Base-by-base conservation (phyloP, 2,113 vertebrate species). In the Tragulus kanchil region DNA sequence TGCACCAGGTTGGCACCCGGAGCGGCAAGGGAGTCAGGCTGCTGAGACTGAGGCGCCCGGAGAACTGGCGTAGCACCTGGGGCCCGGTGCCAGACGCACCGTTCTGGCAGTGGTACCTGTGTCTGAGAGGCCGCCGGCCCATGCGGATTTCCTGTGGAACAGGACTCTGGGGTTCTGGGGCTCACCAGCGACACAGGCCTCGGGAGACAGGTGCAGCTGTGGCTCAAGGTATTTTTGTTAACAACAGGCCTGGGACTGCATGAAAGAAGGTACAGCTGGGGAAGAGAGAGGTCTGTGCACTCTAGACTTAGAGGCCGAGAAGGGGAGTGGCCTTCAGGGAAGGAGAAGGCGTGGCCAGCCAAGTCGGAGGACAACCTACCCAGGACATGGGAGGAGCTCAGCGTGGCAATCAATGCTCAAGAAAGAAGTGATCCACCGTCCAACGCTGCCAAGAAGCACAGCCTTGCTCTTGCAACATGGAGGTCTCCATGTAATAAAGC, bases 261-360 rank as follows among this genome's bases (percentile, higher is more conserved):
- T 62, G 61, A 50, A 36, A 69, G 69, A 69, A 42, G n/a, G 15
- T 17, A 79, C 21, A n/a, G n/a, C n/a, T n/a, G n/a, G n/a, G n/a
- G n/a, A n/a, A n/a, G n/a, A n/a, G n/a, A n/a, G n/a, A 36, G 36
- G 6, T 65, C 14, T 61, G 69, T 21, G 6, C 7, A 13, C 52
- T 31, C 36, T 65, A 90, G 79, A 71, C 45, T 62, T 28, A 25
- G 21, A 86, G 52, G 5, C 36, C 21, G 50, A 31, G 17, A 26
- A n/a, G 84, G 36, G 9, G 6, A 54, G 45, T 9, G 54, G 28
- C 52, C 58, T 42, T 5, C 9, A 31, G n/a, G 0, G 4, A 83
- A 83, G 23, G 19, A 86, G 23, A 4, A 50, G 42, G 31, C 3
- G 1, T 0, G 36, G 42, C 31, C 42, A 0, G 1, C 0, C 5